These are phyloP conservation scores for Hermetia illucens DNA, from an alignment of 1,140 invertebrate genomes.

Conservation along the genomic window DNA sequence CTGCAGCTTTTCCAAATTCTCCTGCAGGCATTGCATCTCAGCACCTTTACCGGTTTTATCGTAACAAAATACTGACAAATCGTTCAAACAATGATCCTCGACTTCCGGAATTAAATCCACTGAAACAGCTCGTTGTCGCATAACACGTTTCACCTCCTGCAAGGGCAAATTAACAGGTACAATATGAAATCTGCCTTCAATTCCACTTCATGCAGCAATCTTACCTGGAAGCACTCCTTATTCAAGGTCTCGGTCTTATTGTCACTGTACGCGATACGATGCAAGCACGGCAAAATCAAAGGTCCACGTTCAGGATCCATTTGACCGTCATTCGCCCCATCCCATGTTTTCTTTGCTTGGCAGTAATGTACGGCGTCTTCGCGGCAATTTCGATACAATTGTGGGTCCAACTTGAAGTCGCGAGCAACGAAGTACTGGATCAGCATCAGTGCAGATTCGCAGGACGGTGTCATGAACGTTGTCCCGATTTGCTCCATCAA, in stretches of 20 bases:
- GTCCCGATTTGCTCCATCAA: conserved; percentile 83
- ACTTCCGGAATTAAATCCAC: conserved; percentile 91
- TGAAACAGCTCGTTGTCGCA: conserved; percentile 80
- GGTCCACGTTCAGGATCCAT: conserved; percentile 58
- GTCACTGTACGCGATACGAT: conserved; percentile 68
- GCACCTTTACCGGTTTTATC: conserved; percentile 71
- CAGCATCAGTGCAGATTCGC: conserved; percentile 82
- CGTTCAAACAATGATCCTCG: conserved; percentile 75
- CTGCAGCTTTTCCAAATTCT: conserved; percentile 59
- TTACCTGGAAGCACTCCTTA: conserved; percentile 37
- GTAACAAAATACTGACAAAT: conserved; percentile 70
- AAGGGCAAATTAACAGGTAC: conserved; percentile 10
- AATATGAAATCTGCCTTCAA: not conserved
- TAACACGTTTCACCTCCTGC: conserved; percentile 75
- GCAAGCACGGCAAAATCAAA: conserved; percentile 83
- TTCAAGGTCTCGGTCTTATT: conserved; percentile 47
- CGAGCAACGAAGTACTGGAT: conserved; percentile 95
- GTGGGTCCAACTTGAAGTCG: conserved; percentile 85
- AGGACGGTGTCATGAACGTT: conserved; percentile 70
- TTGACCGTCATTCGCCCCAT: conserved; percentile 42
- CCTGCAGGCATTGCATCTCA: conserved; percentile 87
- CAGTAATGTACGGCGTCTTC: conserved; percentile 74
- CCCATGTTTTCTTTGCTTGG: conserved; percentile 64
- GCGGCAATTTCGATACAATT: conserved; percentile 72
- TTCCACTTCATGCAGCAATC: too few species aligned